A percentile compares a stretch with the other conserved stretches of the same genome.
Conservation (phyloP, 2,797 vertebrate species). For the Zalophus californianus region DNA sequence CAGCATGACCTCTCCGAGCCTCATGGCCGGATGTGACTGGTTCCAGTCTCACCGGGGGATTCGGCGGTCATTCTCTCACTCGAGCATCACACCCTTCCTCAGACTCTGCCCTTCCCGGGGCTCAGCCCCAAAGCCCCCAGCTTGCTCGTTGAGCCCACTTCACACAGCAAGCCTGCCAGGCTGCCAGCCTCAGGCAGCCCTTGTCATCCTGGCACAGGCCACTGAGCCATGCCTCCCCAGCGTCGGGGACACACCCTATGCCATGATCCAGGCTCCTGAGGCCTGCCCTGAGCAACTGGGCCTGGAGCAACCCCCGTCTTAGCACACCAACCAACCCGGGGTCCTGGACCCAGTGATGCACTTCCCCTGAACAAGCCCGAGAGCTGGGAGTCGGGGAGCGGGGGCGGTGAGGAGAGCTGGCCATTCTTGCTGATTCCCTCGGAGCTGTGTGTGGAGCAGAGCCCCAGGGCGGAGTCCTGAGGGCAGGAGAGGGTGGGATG, state of each 20-base stretch:
- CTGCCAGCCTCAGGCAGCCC: not conserved
- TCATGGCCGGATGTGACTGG: not conserved
- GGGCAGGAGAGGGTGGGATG: too few species aligned
- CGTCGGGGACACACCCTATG: fast-evolving
- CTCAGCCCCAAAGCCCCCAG: not conserved
- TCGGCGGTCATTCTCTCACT: not conserved
- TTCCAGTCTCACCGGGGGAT: not conserved
- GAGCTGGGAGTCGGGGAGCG: not conserved
- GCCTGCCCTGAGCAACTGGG: fast-evolving
- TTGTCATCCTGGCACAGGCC: not conserved
- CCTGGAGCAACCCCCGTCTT: not conserved
- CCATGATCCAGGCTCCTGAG: fast-evolving
- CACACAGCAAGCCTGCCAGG: fast-evolving
- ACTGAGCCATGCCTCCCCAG: not conserved
- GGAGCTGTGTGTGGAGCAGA: fast-evolving
- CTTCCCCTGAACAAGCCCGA: not conserved
- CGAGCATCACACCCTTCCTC: not conserved
- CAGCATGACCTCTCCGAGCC: not conserved
- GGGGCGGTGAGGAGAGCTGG: not conserved
- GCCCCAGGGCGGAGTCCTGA: too few species aligned
- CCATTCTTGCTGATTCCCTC: not conserved
- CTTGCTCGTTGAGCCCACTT: not conserved
- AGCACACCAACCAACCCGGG: not conserved
- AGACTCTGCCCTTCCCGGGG: not conserved
- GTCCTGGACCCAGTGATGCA: not conserved